These are phyloP conservation scores for Rousettus leschenaultii DNA, from an alignment of 2,113 vertebrate genomes.

Conservation along the genomic window DNA sequence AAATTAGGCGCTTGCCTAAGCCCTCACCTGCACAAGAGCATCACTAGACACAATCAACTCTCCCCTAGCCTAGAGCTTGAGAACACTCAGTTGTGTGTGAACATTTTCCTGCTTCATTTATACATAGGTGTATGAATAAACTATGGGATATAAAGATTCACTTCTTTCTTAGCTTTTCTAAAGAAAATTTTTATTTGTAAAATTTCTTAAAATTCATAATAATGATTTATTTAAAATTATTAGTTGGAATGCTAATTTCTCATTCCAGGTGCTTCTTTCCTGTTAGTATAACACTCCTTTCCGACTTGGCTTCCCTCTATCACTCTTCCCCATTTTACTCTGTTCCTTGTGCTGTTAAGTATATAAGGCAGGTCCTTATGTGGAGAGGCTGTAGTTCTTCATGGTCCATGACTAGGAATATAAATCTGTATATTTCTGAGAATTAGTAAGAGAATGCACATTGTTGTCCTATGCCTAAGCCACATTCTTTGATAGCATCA, in stretches of 20 bases:
- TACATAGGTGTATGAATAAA: background rate
- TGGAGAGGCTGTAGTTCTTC: background rate
- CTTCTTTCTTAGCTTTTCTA: conserved; percentile 20
- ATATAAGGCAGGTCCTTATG: background rate
- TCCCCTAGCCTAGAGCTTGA: background rate
- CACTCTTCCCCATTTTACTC: background rate
- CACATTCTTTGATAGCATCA: background rate
- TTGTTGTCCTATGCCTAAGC: background rate
- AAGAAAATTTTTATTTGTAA: background rate
- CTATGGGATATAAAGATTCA: background rate
- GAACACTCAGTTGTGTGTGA: background rate
- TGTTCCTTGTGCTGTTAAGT: background rate
- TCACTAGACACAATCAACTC: background rate
- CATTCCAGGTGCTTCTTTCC: background rate
- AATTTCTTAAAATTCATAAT: conserved; percentile 14
- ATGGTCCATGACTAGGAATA: background rate
- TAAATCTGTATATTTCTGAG: background rate
- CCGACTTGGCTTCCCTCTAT: background rate
- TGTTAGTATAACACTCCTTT: background rate
- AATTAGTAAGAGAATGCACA: background rate
- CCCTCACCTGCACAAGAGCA: background rate
- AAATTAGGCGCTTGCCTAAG: background rate
- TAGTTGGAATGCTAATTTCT: background rate
- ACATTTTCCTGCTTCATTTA: background rate
- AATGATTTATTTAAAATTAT: background rate